phyloP scores from a whole-genome alignment of 2,113 vertebrate species.

The Plecotus auritus region DNA sequence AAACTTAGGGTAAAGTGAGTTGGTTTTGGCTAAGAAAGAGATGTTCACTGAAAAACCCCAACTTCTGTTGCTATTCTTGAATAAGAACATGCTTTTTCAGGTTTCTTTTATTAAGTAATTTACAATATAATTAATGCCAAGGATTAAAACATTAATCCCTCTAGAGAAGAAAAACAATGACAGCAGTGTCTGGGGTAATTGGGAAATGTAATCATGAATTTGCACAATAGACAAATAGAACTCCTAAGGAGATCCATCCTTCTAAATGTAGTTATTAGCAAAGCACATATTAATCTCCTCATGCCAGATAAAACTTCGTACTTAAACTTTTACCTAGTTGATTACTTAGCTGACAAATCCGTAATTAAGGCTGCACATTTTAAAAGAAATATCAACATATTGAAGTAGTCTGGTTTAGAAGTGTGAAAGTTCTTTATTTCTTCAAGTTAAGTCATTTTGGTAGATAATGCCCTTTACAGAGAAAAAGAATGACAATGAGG shows the following conservation, averaged over 20 bases:
- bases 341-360: conserved; percentile 55
- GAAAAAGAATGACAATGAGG: neutral
- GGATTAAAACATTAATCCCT: conserved; percentile 28
- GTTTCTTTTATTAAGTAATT: conserved; percentile 48
- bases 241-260: conserved; percentile 42
- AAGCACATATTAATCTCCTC: conserved; percentile 69
- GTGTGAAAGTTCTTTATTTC: conserved; percentile 24
- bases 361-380: conserved; percentile 56
- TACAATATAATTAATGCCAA: conserved; percentile 25
- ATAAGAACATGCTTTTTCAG: neutral
- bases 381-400: conserved; percentile 48
- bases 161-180: conserved; percentile 34
- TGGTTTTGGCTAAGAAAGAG: neutral
- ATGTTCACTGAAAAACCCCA: neutral
- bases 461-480: neutral
- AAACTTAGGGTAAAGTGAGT: neutral
- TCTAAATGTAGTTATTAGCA: conserved; percentile 52
- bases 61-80: conserved; percentile 12
- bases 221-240: conserved; percentile 50
- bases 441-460: neutral
- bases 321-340: conserved; percentile 56
- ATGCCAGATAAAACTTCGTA: conserved; percentile 55
- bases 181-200: conserved; percentile 8
- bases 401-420: neutral
- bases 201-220: conserved; percentile 50